Base-by-base conservation (phyloP, 2,888 invertebrate genomes). In the Ischnus inquisitorius region DNA sequence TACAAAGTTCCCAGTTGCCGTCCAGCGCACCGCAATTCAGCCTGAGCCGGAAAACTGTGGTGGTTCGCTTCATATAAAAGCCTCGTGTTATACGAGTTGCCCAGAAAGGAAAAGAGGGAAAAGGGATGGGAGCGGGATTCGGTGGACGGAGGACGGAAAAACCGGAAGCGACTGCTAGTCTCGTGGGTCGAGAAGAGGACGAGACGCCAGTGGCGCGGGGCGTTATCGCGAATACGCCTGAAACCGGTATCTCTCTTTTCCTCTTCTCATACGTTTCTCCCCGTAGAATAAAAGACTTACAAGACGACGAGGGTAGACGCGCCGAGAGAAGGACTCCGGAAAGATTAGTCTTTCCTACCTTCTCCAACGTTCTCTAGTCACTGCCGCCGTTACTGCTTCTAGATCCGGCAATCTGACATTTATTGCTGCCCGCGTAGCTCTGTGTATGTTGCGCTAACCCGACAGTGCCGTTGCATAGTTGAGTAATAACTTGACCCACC, bases 291-390 rank as follows among this genome's bases (percentile, higher is more conserved):
- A 74, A 43, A 39, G 54, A 68, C 68, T 51, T 54, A 12, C 57
- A 14, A 72, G 74, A 84, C 69, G 81, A 81, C 78, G 74, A 85
- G 82, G 82, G 72, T 77, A 79, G 72, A 82, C 60, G 54, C 67
- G 76, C 54, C 76, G 64, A 72, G 79, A 83, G 76, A 76, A 79
- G 57, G 76, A 85, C 71, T 79, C 62, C 19, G 67, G 64, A 76
- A 82, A 79, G 85, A 79, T 82, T 79, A 82, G 76, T 76, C 75
- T 67, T 65, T 72, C 41, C 67, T 76, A 79, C 79, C 76, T 82
- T 74, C 79, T 82, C 76, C 79, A 76, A 79, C 67, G 54, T 72
- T 77, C 25, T 62, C 28, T 69, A 43, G 19, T n/a, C 43, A 39
- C 51, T 69, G 43, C 64, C 34, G 51, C 22, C 43, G n/a, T 79